Evolutionary conservation across 2,888 invertebrate species (phyloP), one percentile per base, ranked within the genome.

Genomic region (Calephelis perditalis): DNA sequence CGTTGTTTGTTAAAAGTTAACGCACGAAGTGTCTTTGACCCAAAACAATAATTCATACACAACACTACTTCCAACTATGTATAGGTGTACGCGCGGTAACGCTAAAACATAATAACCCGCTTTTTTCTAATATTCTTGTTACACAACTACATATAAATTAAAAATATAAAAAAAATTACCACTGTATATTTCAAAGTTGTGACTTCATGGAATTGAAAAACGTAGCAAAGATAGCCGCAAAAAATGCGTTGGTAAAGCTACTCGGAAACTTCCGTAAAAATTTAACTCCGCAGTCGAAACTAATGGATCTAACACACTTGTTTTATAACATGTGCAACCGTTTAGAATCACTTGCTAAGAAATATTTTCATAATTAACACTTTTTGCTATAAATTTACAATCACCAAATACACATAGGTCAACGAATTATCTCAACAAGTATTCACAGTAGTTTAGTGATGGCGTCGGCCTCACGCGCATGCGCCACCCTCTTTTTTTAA

Each of bases 401-500:
- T 76, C 73, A 82, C 77, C 55, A 65, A 71, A 68, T 81, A 78
- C 73, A 78, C 78, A 78, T 71, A 74, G 75, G 74, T 77, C 78
- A 79, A 79, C 77, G 78, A 84, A 82, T 79, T 71, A 65, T 70
- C 69, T 72, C 71, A 73, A 73, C 73, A 73, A 73, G 71, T 83
- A 81, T 78, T 82, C 81, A 86, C 83, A 86, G 82, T 83, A 86
- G 78, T 85, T 81, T 82, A 86, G 86, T 88, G 89, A 91, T 91
- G 91, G 91, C 91, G 91, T 91, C 91, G 89, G 84, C 86, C 82
- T 76, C 89, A 86, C 89, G 89, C 91, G 91, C 91, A 89, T 89
- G 91, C 91, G 89, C 90, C 88, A 86, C 86, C 87, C 84, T 86
- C 84, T 79, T 79, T 76, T 73, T 67, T 67, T 72, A 70, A 74